Base-by-base conservation (phyloP, 1,140 invertebrate genomes). In the Drosophila persimilis region DNA sequence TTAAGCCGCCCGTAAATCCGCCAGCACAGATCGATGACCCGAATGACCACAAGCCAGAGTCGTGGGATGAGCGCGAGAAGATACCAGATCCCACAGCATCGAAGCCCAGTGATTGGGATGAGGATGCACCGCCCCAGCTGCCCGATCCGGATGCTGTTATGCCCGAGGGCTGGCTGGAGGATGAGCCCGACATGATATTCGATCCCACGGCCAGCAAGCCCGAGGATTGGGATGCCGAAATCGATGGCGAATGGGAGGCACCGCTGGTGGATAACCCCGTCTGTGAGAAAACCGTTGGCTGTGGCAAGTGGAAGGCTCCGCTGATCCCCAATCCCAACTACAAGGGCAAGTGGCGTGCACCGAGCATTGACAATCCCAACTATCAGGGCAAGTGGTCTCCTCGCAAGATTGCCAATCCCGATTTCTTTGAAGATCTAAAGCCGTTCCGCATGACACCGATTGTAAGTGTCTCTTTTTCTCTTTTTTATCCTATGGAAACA, bases 181-280 rank as follows among this genome's bases (percentile, higher is more conserved):
- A 99, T 85, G 98, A 99, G 92, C 95, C 96, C 1, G 94, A 95
- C 47, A 95, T 96, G 91, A 96, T 99, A 64, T 95, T 97, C 9
- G 98, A 99, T 93, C 95, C 97, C 0, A 94, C 95, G 46, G 96
- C 98, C 7, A 92, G 94, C 35, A 98, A 98, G 92, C 98, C 98
- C 0, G 94, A 94, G 0, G 98, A 99, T 91, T 99, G 98, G 98
- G 98, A 99, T 92, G 94, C 96, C 50, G 97, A 99, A 73, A 99
- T 99, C 95, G 99, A 99, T 93, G 99, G 99, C 0, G 96, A 97
- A 91, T 99, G 98, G 98, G 99, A 99, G 92, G 95, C 99, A 15
- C 97, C 98, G 0, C 93, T 98, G 54, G 95, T 99, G 31, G 94
- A 95, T 64, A 99, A 99, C 93, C 97, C 98, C 0, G 94, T 93